Evolutionary conservation across 2,113 vertebrate genomes (phyloP).

Genomic region (Pyrgilauda ruficollis): DNA sequence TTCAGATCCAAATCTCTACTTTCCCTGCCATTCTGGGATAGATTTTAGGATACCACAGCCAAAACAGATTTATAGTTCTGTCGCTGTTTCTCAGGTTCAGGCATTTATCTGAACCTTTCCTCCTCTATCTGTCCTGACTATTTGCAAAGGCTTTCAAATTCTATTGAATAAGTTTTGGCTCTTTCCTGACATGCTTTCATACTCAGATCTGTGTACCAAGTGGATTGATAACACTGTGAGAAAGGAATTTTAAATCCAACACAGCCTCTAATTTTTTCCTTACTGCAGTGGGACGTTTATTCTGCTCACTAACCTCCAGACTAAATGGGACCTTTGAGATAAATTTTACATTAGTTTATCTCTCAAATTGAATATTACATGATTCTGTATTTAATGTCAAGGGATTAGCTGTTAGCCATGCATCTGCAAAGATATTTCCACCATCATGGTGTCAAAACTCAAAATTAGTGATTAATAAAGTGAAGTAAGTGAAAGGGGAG

Average conservation of each 20-base stretch:
- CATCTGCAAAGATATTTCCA: constrained; percentile 46
- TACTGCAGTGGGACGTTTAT: neutral
- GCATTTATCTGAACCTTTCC: neutral
- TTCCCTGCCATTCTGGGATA: neutral
- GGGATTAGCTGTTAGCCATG: neutral
- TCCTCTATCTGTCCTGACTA: neutral
- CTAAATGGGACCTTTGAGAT: constrained; percentile 45
- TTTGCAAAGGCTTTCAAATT: constrained; percentile 27
- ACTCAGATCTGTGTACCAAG: neutral
- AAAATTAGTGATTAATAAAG: constrained; percentile 62
- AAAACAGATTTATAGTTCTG: neutral
- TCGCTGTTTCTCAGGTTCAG: neutral
- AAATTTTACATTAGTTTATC: constrained; percentile 58
- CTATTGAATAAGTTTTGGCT: neutral
- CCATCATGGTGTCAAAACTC: constrained; percentile 32
- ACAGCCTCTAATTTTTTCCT: neutral
- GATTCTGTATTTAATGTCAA: constrained; percentile 25
- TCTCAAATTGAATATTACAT: constrained; percentile 27
- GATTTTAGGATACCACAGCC: neutral
- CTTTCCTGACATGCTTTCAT: constrained; percentile 1
- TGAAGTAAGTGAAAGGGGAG: constrained; percentile 30
- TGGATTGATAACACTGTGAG: neutral
- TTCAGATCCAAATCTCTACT: constrained; percentile 26
- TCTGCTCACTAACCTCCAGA: constrained; percentile 42
- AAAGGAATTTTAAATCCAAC: constrained; percentile 34